Evolutionary conservation across 2,888 invertebrate genomes (phyloP), one percentile per base, ranked within the genome.

Genomic region (Tetranychus truncatus): DNA sequence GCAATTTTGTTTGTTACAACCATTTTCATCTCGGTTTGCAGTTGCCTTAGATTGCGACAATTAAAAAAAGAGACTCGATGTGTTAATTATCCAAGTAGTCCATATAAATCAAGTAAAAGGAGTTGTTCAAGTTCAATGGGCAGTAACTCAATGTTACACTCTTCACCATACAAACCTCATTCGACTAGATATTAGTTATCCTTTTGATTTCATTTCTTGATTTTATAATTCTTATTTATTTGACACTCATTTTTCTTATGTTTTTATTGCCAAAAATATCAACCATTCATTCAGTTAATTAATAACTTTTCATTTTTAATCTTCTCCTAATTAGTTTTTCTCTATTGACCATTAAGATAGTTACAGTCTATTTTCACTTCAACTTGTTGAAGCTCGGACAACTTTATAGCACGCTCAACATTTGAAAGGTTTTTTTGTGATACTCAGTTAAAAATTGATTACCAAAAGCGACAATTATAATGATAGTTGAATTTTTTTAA

Each of bases 1-100:
- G 71, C 71, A 15, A 7, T 75, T 15, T 46, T 76, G n/a, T 65
- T 76, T 46, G 21, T 72, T 5, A 44, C 75, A 0, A 74, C 76
- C 18, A 71, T 75, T n/a, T 45, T 66, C 15, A 74, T 74, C 21
- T 76, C 76, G 8, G 73, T 76, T 74, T 73, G 76, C 45, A 75
- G 71, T 74, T 76, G 76, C 66, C 65, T 75, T 45, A 76, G 73
- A 71, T 73, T 76, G 71, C 45, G 76, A 45, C 34, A 71, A 66
- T 55, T 76, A 69, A 75, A 74, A 44, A 72, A 72, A 45, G 72
- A 72, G 7, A 20, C 20, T 24, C 45, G 72, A 9, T 72, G 72
- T 46, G 45, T 69, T 69, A 20, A 69, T 21, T 11, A 69, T 20
- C 69, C 69, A 69, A 24, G 18, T 69, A 24, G 8, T 20, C 55